These are phyloP conservation scores for Rhizomys pruinosus DNA, from an alignment of 2,113 vertebrate genomes.

Conservation along the genomic window DNA sequence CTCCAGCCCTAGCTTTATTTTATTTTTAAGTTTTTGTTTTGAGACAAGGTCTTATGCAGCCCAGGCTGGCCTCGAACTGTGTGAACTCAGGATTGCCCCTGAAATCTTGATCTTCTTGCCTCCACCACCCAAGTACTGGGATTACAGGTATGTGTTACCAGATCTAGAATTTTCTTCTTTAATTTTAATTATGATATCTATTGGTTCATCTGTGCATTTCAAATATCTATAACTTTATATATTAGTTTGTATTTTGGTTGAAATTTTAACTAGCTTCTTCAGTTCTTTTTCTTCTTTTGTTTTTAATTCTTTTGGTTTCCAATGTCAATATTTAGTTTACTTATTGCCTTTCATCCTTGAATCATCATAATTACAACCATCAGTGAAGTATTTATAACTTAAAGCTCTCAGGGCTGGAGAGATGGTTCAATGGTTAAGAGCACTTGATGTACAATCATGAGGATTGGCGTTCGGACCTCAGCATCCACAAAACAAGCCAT, in stretches of 20 bases:
- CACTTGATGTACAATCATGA: not conserved
- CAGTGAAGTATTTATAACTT: not conserved
- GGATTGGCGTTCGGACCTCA: not conserved
- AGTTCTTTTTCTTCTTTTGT: not conserved
- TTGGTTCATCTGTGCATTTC: not conserved
- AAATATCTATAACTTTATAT: not conserved
- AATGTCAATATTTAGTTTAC: conserved; percentile 4
- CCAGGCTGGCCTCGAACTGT: not conserved
- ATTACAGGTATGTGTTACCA: not conserved
- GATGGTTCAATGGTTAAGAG: not conserved
- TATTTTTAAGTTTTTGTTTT: not conserved
- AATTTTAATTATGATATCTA: conserved; percentile 22
- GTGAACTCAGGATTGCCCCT: not conserved
- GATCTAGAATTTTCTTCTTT: not conserved
- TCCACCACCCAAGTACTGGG: not conserved
- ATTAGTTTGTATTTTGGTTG: conserved; percentile 32
- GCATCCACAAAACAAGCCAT: not conserved
- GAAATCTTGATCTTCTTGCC: not conserved
- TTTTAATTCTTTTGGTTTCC: conserved; percentile 25
- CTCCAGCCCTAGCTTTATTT: too few relatives aligned
- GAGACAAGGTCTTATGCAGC: not conserved
- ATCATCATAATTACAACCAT: not conserved
- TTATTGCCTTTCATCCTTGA: not conserved
- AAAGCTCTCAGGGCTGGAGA: not conserved
- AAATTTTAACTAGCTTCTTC: conserved; percentile 21